These are phyloP conservation scores for Callinectes sapidus DNA, from an alignment of 2,888 invertebrate species.

Conservation along the genomic window DNA sequence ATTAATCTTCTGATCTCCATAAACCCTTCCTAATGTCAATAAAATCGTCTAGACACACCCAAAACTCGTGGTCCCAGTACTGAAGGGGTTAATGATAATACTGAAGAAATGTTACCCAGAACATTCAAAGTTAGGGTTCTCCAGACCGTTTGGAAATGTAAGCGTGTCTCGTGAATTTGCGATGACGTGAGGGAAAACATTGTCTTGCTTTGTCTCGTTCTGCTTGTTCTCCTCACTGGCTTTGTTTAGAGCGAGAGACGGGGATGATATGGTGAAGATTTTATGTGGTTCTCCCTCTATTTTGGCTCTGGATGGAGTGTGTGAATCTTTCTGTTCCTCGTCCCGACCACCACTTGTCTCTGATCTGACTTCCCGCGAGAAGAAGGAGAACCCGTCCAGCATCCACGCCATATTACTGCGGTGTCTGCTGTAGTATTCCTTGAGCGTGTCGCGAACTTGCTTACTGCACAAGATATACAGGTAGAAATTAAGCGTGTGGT, in stretches of 20 bases:
- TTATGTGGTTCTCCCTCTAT: background rate
- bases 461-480: constrained; percentile 77
- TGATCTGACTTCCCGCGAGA: constrained; percentile 24
- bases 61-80: no score
- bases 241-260: background rate
- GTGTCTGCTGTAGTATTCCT: constrained; percentile 16
- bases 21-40: no score
- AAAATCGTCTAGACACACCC: no score
- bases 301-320: background rate
- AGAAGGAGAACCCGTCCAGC: constrained; percentile 31
- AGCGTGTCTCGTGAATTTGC: background rate
- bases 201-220: background rate
- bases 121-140: background rate
- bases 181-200: background rate
- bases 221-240: background rate
- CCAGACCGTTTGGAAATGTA: background rate
- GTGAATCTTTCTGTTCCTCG: background rate
- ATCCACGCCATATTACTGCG: background rate
- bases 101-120: background rate
- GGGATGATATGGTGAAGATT: background rate
- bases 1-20: no score
- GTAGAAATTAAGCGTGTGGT: constrained; percentile 79
- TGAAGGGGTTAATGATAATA: background rate
- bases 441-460: constrained; percentile 59
- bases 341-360: background rate